Conservation (phyloP, 2,113 vertebrate genomes). For the Mungos mungo region DNA sequence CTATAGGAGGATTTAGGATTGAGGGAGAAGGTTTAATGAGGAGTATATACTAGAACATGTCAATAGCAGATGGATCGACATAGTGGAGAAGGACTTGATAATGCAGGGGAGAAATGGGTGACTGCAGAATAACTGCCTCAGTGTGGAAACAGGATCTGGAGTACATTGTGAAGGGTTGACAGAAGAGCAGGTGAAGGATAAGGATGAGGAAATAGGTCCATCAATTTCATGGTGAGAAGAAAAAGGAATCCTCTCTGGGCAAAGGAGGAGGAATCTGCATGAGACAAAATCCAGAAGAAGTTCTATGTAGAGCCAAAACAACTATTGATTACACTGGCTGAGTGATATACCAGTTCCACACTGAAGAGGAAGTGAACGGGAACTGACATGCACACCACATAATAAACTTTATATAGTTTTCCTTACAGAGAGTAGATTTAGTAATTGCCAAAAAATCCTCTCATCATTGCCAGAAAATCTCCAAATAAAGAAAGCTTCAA, state of each 20-base stretch:
- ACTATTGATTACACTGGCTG: background rate
- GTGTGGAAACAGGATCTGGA: background rate
- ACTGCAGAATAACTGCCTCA: background rate
- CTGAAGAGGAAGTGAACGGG: background rate
- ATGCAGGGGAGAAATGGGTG: background rate
- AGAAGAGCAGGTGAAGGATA: background rate
- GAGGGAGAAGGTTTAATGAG: background rate
- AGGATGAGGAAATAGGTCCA: background rate
- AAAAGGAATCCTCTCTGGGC: background rate
- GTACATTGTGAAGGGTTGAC: no score
- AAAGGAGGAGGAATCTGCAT: background rate
- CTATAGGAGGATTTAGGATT: background rate
- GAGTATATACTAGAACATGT: background rate
- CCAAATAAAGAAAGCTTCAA: slow-evolving; percentile 45
- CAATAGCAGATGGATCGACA: background rate
- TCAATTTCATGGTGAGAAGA: background rate
- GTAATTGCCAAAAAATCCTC: slow-evolving; percentile 50
- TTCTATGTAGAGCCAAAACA: background rate
- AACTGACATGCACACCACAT: background rate
- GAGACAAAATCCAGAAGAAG: background rate
- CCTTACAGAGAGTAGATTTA: background rate
- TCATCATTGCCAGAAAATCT: slow-evolving; percentile 53
- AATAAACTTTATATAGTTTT: slow-evolving; percentile 31
- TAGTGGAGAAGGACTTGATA: background rate
- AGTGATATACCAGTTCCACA: background rate